Percentiles rank a stretch among this genome's conserved stretches.
Conservation (phyloP, 1,140 invertebrate genomes). For the Lepidotrigona ventralis region DNA sequence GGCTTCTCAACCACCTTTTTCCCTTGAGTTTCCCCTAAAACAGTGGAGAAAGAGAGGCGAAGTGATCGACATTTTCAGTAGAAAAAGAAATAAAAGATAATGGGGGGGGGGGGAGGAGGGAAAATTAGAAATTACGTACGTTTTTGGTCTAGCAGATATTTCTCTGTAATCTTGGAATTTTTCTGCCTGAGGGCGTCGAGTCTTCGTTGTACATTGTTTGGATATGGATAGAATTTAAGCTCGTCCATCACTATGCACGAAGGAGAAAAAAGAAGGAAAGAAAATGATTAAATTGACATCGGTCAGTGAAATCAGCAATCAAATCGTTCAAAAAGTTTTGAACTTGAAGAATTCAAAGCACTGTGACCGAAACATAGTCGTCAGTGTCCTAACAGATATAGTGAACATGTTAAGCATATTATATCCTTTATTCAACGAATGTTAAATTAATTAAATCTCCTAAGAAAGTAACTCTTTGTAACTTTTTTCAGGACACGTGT, state of each 20-base stretch:
- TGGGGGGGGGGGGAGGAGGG: fast-evolving
- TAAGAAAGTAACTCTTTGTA: no score
- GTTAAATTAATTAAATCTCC: background rate
- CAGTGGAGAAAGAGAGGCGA: no score
- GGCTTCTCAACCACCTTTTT: conserved; percentile 50
- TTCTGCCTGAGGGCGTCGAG: conserved; percentile 61
- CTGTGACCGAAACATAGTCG: no score
- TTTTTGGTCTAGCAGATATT: conserved; percentile 56
- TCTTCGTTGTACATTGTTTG: conserved; percentile 57
- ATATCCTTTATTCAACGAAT: no score
- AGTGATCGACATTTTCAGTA: background rate
- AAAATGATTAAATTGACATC: background rate
- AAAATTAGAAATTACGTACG: conserved; percentile 31
- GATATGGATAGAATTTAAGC: conserved; percentile 69
- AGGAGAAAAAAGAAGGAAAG: conserved; percentile 31
- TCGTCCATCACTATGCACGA: conserved; percentile 56
- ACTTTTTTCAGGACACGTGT: background rate
- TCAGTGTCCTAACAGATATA: no score
- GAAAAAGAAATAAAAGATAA: background rate
- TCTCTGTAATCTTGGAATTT: conserved; percentile 63
- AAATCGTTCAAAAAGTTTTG: no score
- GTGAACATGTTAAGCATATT: no score
- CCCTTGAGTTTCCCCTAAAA: conserved; percentile 18
- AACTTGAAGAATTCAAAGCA: no score
- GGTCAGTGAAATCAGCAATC: no score